Conservation (phyloP, 1,140 invertebrate genomes). For the Glomeris maerens region DNA sequence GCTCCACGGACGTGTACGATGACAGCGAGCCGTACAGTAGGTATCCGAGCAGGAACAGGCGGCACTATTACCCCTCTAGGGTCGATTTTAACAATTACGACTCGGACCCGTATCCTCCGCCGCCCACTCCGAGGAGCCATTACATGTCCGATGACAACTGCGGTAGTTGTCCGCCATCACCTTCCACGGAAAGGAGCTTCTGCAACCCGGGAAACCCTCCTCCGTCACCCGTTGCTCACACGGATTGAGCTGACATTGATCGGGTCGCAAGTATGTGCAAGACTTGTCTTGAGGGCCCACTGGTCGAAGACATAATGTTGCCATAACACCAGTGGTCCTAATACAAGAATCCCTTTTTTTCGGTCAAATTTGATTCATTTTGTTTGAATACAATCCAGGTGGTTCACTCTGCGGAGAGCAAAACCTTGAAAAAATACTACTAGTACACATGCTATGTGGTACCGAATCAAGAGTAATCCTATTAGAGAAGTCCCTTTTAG, state of each 20-base stretch:
- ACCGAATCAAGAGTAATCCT: too few species aligned
- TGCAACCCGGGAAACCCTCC: conserved; percentile 54
- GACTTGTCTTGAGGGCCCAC: too few species aligned
- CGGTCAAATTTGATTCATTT: too few species aligned
- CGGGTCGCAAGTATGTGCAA: background rate
- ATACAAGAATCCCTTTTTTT: too few species aligned
- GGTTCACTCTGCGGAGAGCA: too few species aligned
- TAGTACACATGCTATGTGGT: too few species aligned
- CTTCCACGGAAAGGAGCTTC: conserved; percentile 49
- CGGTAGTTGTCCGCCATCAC: conserved; percentile 54
- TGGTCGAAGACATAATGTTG: too few species aligned
- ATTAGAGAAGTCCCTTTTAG: too few species aligned
- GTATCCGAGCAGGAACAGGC: conserved; percentile 1
- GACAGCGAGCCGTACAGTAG: conserved; percentile 38
- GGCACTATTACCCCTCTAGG: conserved; percentile 14
- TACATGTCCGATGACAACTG: conserved; percentile 52
- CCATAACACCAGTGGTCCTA: too few species aligned
- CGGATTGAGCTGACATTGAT: background rate
- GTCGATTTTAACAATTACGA: conserved; percentile 39
- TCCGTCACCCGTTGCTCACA: conserved; percentile 40
- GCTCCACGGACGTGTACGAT: conserved; percentile 83
- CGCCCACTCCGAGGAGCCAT: conserved; percentile 55
- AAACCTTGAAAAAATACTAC: too few species aligned
- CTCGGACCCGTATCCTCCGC: conserved; percentile 55
- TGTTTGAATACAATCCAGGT: too few species aligned